Conservation (phyloP, 2,113 vertebrate genomes). For the Girardinichthys multiradiatus region DNA sequence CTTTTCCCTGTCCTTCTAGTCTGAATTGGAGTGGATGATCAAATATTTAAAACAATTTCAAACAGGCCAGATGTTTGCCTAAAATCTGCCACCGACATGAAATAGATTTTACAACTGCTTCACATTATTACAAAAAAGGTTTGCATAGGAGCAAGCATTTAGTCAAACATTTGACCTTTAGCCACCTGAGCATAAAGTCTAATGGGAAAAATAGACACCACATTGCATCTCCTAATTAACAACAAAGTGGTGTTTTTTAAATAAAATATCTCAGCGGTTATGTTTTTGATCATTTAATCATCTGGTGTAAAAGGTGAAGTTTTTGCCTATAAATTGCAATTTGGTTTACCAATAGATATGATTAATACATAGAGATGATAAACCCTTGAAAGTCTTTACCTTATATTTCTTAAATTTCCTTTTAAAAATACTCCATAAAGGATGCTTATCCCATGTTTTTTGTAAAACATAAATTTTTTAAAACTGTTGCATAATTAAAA, state of each 20-base stretch:
- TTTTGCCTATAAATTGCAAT: background rate
- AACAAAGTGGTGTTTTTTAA: background rate
- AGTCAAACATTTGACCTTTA: background rate
- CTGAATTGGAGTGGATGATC: slow-evolving; percentile 24
- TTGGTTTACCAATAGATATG: background rate
- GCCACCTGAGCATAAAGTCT: background rate
- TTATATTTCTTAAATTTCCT: too few species aligned
- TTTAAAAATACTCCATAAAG: background rate
- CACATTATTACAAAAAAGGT: background rate
- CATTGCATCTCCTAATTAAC: background rate
- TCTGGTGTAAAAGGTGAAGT: background rate
- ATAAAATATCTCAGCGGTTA: background rate
- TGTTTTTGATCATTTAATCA: background rate
- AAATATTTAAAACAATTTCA: slow-evolving; percentile 55
- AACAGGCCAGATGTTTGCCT: slow-evolving; percentile 32
- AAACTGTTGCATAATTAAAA: too few species aligned
- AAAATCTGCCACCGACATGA: slow-evolving; percentile 11
- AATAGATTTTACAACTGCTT: slow-evolving; percentile 14
- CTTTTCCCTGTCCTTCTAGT: slow-evolving; percentile 20
- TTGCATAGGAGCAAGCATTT: background rate
- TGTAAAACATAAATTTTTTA: background rate
- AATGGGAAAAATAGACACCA: background rate
- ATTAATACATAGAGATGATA: background rate
- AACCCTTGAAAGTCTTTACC: background rate
- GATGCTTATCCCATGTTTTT: background rate